Conservation (phyloP, 2,888 invertebrate species). For the Himalopsyche kuldschensis region DNA sequence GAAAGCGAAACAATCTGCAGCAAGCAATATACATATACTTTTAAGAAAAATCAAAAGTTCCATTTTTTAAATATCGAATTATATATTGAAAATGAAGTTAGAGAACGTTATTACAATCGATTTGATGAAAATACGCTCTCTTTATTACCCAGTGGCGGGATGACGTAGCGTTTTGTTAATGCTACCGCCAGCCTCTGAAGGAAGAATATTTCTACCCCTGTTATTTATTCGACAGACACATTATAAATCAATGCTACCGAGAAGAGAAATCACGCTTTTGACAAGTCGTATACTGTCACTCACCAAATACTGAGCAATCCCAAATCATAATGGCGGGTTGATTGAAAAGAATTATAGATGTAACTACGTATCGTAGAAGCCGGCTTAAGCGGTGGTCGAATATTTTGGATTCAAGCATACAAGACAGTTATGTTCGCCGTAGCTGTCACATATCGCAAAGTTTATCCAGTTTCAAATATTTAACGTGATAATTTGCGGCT, state of each 20-base stretch:
- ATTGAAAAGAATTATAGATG: neutral
- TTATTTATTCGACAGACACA: neutral
- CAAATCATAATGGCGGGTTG: neutral
- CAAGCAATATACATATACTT: too few relatives aligned
- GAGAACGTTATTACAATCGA: conserved; percentile 4
- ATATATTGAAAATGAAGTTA: neutral
- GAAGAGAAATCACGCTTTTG: neutral
- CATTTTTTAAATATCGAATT: too few relatives aligned
- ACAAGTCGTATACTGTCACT: conserved; percentile 14
- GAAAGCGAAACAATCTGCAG: too few relatives aligned
- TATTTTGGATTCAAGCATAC: too few relatives aligned
- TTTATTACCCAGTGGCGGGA: conserved; percentile 34
- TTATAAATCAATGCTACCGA: conserved; percentile 14
- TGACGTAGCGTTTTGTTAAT: conserved; percentile 32
- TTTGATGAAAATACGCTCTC: conserved; percentile 9
- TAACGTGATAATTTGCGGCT: too few relatives aligned
- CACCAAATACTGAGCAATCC: neutral
- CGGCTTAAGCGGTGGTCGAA: too few relatives aligned
- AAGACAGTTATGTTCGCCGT: too few relatives aligned
- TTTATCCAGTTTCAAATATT: too few relatives aligned
- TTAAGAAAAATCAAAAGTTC: too few relatives aligned
- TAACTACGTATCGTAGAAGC: too few relatives aligned
- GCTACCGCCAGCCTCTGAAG: neutral
- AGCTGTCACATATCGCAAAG: too few relatives aligned
- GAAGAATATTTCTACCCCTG: neutral